Evolutionary conservation across 2,888 invertebrate species (phyloP), one percentile per base, ranked within the genome.

Genomic region (Tetranychus truncatus): DNA sequence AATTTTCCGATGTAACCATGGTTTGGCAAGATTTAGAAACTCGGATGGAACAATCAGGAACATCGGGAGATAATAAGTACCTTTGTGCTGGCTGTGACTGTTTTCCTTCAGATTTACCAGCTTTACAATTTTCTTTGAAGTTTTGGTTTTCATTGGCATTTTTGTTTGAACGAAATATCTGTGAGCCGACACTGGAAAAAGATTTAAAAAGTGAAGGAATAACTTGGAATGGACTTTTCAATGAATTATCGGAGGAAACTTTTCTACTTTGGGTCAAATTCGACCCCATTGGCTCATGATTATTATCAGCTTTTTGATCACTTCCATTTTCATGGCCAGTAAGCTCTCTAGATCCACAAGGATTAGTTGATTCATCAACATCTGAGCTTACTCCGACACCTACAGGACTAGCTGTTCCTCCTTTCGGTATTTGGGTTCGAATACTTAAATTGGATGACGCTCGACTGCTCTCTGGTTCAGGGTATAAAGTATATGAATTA

Each of bases 361-460:
- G 34, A 34, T 34, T 34, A 34, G 2, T 34, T 4, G 34, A 34
- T 34, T 34, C 55, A 3, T 55, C 15, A 3, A 55, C 55, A 9
- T 55, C 55, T 15, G 15, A 9, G 55, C 15, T 55, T 9, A 9
- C 15, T 55, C 55, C 15, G 55, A 55, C 55, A 1, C 15, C 55
- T 15, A 55, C 0, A 1, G 55, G 55, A 7, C 55, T 55, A 55
- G 55, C 9, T 15, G 55, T 15, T 55, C 55, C 55, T 15, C 55
- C 55, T 7, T 1, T 9, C 1, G 55, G 69, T 69, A 69, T 69
- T 69, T 69, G 69, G n/a, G 69, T 69, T 4, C 69, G 69, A 69
- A 69, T 69, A n/a, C 69, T 69, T 20, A 69, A 34, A 69, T 24
- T 69, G 5, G 69, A 69, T 69, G 69, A 69, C 9, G 21, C 69